phyloP scores from a whole-genome alignment of 1,140 invertebrate genomes.

The Drosophila setifemur region DNA sequence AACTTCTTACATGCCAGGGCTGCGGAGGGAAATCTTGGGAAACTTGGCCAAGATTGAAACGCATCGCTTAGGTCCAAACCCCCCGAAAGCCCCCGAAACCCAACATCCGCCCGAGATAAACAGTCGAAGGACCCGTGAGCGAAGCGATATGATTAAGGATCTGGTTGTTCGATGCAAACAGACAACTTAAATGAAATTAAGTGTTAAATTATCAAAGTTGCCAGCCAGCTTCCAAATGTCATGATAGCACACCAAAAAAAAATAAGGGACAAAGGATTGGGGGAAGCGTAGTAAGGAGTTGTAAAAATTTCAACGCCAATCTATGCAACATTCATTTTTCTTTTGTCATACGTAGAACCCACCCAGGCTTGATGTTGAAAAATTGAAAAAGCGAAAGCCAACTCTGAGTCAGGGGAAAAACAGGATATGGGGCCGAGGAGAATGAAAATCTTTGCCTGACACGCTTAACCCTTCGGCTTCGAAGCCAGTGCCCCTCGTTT shows the following conservation, averaged over 20 bases:
- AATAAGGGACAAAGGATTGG: not conserved
- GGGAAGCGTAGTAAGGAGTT: conserved; percentile 2
- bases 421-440: conserved; percentile 11
- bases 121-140: not conserved
- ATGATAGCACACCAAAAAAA: conserved; percentile 19
- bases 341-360: conserved; percentile 53
- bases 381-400: conserved; percentile 78
- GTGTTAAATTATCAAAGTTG: conserved; percentile 69
- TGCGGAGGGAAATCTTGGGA: not conserved
- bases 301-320: conserved; percentile 53
- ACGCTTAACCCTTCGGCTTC: conserved; percentile 63
- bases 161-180: not conserved
- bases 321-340: conserved; percentile 75
- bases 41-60: conserved; percentile 15
- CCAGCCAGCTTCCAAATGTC: conserved; percentile 17
- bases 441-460: conserved; percentile 53
- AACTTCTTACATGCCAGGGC: conserved; percentile 37
- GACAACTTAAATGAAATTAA: conserved; percentile 65
- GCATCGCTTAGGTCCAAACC: conserved; percentile 15
- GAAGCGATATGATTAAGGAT: not conserved
- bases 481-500: not conserved
- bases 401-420: conserved; percentile 18
- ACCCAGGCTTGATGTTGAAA: conserved; percentile 65
- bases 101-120: not conserved
- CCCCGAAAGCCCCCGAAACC: too few species aligned